Evolutionary conservation across 2,113 vertebrate species (phyloP), one percentile per base, ranked within the genome.

Genomic region (Aramus guarauna): DNA sequence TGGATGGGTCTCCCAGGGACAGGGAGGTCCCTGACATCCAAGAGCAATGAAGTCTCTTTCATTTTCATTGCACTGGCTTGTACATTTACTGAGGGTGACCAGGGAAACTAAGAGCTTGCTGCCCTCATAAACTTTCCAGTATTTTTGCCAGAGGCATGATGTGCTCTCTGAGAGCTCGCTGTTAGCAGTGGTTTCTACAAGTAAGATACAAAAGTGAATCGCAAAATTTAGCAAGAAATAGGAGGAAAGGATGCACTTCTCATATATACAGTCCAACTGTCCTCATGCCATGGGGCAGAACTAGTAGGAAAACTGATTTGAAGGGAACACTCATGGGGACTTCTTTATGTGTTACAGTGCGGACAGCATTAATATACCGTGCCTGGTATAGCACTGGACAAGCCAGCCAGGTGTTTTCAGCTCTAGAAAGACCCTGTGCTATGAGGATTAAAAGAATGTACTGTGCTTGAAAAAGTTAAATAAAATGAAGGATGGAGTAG

Each of bases 1-100:
- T 67, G 39, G 39, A 77, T 52, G 0, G 0, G 24, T 77, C 6
- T 76, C 39, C 26, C 32, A 41, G 67, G 39, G 36, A n/a, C 0
- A 2, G 47, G 24, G 32, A 75, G 16, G 48, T 79, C 63, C 32
- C 32, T 69, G 53, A 50, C 45, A 85, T 53, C 0, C 2, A 43
- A 67, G 27, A 91, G 50, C 21, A 23, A 64, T 48, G 50, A 72
- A 72, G 62, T 5, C 9, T 24, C 72, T 81, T 83, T 73, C 3
- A 26, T 77, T 95, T 80, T 63, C 32, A 15, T 64, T 85, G 34
- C n/a, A 17, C 23, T 62, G 75, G 15, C 63, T 92, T n/a, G n/a
- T 53, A 26, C 15, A 14, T 79, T 62, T 83, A 27, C 24, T 67
- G 55, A 37, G 59, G 5, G 7, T n/a, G 29, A 52, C 64, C 20